Evolutionary conservation across 2,888 invertebrate species (phyloP), one percentile per base, ranked within the genome.

Genomic region (Cantharis lateralis): DNA sequence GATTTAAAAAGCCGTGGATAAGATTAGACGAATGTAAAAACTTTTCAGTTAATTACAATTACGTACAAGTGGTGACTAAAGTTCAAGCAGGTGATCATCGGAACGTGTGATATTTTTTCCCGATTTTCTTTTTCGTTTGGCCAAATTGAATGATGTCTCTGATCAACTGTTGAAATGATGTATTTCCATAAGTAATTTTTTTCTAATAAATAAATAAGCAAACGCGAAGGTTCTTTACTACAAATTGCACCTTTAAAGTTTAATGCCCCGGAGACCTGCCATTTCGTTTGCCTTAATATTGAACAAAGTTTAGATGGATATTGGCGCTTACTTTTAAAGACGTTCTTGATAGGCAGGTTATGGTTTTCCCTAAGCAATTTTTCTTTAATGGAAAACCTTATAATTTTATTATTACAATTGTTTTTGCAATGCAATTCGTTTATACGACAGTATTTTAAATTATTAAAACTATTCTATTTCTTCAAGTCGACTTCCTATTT

Each of bases 231-330:
- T 62, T 68, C 20, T 76, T 72, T 72, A 76, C 72, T 69, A 75
- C 71, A 75, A 75, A 75, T 71, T 75, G 75, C 26, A 68, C 62
- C 68, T 71, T 75, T 68, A 75, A 75, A 75, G 62, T 72, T 75
- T 61, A 28, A 71, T 74, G 62, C 64, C 70, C 62, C 20, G 68
- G 61, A 66, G 64, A 72, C 48, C 71, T 62, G 28, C 75, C 71
- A 71, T 75, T 75, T 75, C 70, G 66, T 70, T 75, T 71, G 62
- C 32, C 61, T 75, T 75, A 75, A 75, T 75, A 71, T 75, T 75
- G 71, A 26, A 75, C 62, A 69, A 73, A 68, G 62, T 73, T 73
- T 16, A 73, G 62, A 68, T 69, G 69, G 68, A 66, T 72, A 72
- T 66, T 68, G 68, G 72, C 68, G 61, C 48, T 72, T 72, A 66